Conservation (phyloP, 2,888 invertebrate species). For the Apodemia zela region DNA sequence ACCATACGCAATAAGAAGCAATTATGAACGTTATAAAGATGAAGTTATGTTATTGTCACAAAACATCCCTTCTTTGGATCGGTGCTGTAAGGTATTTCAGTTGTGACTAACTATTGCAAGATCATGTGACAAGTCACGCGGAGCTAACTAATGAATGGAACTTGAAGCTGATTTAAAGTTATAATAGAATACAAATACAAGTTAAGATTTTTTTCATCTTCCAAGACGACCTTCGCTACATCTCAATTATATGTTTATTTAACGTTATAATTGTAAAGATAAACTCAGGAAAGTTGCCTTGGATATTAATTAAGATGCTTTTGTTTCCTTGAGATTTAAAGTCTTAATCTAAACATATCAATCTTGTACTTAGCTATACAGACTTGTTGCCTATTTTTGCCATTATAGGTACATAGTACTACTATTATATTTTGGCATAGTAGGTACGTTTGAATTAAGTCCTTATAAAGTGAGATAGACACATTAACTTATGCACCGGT, state of each 20-base stretch:
- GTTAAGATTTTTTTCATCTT: slow-evolving; percentile 4
- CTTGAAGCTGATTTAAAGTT: not conserved
- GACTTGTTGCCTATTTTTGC: too few relatives aligned
- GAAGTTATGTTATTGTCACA: not conserved
- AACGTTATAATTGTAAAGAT: slow-evolving; percentile 7
- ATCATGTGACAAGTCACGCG: slow-evolving; percentile 31
- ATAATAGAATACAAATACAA: slow-evolving; percentile 4
- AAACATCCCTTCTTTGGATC: not conserved
- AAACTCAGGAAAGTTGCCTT: slow-evolving; percentile 12
- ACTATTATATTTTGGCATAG: too few relatives aligned
- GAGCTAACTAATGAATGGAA: slow-evolving; percentile 19
- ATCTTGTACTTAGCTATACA: not conserved
- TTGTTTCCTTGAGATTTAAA: slow-evolving; percentile 1
- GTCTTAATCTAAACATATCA: not conserved
- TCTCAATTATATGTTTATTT: slow-evolving; percentile 11
- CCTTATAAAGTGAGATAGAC: too few relatives aligned
- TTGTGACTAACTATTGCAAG: slow-evolving; percentile 23
- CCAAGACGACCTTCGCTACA: not conserved
- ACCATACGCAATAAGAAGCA: not conserved
- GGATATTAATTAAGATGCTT: not conserved
- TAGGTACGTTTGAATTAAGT: too few relatives aligned
- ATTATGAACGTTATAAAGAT: too few relatives aligned
- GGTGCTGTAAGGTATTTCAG: not conserved
- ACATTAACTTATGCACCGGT: too few relatives aligned
- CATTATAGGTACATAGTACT: too few relatives aligned